These are phyloP conservation scores for Etheostoma spectabile DNA, from an alignment of 2,113 vertebrate species.

Conservation along the genomic window DNA sequence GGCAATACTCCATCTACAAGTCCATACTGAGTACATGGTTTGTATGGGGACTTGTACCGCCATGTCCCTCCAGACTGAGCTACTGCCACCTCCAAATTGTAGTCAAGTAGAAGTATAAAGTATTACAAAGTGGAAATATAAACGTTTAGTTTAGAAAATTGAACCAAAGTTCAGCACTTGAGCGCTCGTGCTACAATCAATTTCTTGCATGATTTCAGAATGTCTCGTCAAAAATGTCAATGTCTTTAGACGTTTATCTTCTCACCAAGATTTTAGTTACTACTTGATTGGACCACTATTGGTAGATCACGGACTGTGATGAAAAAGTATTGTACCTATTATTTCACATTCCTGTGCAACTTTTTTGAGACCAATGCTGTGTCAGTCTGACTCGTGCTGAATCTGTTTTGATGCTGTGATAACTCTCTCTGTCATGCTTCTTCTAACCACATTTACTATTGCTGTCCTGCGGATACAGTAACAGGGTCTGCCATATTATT, in stretches of 20 bases:
- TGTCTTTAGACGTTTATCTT: slow-evolving; percentile 39
- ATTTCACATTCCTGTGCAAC: background rate
- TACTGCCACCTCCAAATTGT: background rate
- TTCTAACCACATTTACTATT: slow-evolving; percentile 16
- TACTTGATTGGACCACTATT: slow-evolving; percentile 45
- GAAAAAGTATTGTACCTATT: slow-evolving; percentile 40
- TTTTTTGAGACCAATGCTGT: slow-evolving; percentile 5
- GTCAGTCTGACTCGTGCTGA: background rate
- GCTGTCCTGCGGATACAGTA: slow-evolving; percentile 23
- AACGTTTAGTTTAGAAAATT: background rate
- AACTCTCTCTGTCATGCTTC: slow-evolving; percentile 7
- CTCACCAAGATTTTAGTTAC: slow-evolving; percentile 20
- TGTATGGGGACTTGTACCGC: no score
- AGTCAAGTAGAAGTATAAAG: background rate
- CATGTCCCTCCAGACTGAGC: no score
- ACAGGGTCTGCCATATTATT: slow-evolving; percentile 19
- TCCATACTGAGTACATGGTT: no score
- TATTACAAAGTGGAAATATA: background rate
- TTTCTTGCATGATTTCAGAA: slow-evolving; percentile 18
- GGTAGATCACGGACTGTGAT: slow-evolving; percentile 46
- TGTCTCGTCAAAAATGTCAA: slow-evolving; percentile 46
- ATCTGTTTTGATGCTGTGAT: slow-evolving; percentile 16
- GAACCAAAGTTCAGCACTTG: background rate
- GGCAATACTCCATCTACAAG: no score
- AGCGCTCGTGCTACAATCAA: background rate